Conservation (phyloP, 2,113 vertebrate genomes). For the Lagenorhynchus albirostris region DNA sequence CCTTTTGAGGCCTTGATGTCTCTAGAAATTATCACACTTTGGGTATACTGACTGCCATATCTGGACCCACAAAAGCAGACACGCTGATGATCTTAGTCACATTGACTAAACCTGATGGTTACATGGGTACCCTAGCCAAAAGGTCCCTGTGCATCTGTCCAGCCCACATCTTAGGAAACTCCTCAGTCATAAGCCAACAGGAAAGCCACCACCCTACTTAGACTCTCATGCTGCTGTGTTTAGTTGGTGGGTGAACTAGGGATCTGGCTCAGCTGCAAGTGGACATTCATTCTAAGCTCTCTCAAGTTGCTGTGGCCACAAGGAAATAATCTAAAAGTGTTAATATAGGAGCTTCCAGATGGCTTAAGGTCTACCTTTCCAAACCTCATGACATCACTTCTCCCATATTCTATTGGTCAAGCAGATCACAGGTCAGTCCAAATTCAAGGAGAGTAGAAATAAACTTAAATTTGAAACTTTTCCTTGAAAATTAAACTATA, state of each 20-base stretch:
- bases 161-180: neutral
- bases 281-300: neutral
- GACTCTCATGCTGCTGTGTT: neutral
- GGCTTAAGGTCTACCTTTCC: neutral
- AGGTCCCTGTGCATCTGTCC: neutral
- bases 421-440: neutral
- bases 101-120: neutral
- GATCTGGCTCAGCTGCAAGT: neutral
- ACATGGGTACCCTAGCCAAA: neutral
- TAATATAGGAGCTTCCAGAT: neutral
- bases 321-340: neutral
- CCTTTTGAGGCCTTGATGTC: neutral
- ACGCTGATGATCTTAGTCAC: neutral
- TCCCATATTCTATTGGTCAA: neutral
- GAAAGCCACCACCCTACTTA: rapidly evolving
- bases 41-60: neutral
- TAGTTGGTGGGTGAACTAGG: neutral
- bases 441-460: neutral
- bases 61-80: neutral
- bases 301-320: neutral
- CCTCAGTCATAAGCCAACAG: neutral
- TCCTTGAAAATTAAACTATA: neutral
- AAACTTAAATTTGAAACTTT: neutral
- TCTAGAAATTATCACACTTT: neutral
- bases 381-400: neutral